A percentile compares a stretch with the other conserved stretches of the same genome.
phyloP scores from a whole-genome alignment of 1,140 invertebrate genomes.

The Alviniconcha marisindica region DNA sequence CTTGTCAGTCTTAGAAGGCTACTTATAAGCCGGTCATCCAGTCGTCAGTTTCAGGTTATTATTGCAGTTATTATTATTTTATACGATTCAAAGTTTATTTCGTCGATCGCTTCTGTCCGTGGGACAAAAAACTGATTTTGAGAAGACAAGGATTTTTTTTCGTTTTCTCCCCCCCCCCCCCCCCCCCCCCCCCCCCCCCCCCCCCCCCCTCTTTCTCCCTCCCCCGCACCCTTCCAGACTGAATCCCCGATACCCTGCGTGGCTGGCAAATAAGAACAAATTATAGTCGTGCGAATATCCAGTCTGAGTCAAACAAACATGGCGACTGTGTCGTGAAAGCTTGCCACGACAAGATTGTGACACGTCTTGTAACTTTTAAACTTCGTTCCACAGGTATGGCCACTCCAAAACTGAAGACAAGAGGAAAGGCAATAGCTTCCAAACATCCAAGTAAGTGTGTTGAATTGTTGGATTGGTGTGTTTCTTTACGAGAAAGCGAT shows the following conservation, averaged over 20 bases:
- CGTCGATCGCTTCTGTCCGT: no score
- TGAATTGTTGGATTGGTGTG: not conserved
- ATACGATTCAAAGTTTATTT: no score
- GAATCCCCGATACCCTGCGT: slow-evolving; percentile 4
- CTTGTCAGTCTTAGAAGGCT: no score
- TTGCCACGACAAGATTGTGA: slow-evolving; percentile 3
- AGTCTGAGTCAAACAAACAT: slow-evolving; percentile 11
- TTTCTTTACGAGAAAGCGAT: not conserved
- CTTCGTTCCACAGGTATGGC: not conserved
- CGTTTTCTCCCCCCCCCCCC: no score
- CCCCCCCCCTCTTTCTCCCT: no score
- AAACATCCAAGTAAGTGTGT: not conserved
- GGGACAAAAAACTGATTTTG: no score
- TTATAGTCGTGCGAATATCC: not conserved
- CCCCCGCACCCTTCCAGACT: no score
- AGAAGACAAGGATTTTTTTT: no score
- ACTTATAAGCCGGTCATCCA: no score
- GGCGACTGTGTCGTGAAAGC: slow-evolving; percentile 3
- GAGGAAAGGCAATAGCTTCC: not conserved
- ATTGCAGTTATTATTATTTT: no score
- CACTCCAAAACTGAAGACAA: not conserved
- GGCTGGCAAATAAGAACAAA: not conserved
- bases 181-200: no score
- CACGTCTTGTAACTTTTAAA: not conserved
- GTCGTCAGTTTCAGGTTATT: no score